Conservation (phyloP, 2,797 vertebrate genomes). For the Geotrypetes seraphini region DNA sequence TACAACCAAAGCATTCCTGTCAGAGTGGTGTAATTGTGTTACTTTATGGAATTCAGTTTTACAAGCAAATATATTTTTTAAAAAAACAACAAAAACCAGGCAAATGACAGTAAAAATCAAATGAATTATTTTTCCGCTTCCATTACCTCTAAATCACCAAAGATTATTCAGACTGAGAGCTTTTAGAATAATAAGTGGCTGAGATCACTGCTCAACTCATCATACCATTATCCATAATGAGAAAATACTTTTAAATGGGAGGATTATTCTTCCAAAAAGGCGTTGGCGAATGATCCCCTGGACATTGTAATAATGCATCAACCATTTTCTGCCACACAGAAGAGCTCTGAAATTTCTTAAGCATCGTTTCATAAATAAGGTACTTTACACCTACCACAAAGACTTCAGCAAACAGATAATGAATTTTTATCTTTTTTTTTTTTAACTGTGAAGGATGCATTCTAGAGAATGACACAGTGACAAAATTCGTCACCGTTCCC, state of each 20-base stretch:
- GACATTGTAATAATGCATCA: slow-evolving; percentile 36
- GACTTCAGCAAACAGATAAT: no score
- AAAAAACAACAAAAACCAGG: no score
- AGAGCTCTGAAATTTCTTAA: slow-evolving; percentile 5
- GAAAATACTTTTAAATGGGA: slow-evolving; percentile 54
- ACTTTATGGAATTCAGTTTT: slow-evolving; percentile 29
- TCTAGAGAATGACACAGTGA: no score
- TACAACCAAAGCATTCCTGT: no score
- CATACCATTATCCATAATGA: slow-evolving; percentile 56
- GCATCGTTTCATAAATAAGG: no score
- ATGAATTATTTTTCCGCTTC: slow-evolving; percentile 52
- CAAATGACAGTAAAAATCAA: slow-evolving; percentile 42
- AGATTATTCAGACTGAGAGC: slow-evolving; percentile 46
- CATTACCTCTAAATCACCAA: slow-evolving; percentile 53
- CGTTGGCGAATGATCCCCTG: slow-evolving; percentile 32
- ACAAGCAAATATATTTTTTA: slow-evolving; percentile 18
- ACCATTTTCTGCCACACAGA: slow-evolving; percentile 20
- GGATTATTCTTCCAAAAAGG: slow-evolving; percentile 46
- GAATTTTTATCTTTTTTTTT: no score
- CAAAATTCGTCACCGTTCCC: no score
- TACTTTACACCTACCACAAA: no score
- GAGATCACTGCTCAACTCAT: slow-evolving; percentile 57
- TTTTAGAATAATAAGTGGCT: slow-evolving; percentile 47
- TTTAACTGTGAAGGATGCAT: no score
- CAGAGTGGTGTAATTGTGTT: no score